Evolutionary conservation across 2,113 vertebrate species (phyloP).

Genomic region (Maylandia zebra): DNA sequence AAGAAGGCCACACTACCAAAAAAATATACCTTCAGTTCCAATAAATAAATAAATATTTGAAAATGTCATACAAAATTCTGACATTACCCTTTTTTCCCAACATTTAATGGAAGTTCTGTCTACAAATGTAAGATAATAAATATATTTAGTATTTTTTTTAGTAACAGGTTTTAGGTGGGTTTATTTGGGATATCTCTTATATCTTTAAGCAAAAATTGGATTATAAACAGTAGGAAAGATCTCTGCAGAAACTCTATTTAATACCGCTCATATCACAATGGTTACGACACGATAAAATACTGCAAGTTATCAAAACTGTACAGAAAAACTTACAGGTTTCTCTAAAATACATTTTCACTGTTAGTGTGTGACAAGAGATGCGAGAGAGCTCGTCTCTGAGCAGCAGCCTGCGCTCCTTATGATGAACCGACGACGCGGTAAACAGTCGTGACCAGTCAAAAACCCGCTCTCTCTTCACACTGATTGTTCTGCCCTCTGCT

Average conservation of each 20-base stretch:
- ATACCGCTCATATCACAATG: conserved; percentile 90
- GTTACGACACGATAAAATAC: conserved; percentile 95
- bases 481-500: conserved; percentile 26
- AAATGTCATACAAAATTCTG: conserved; percentile 74
- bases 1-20: conserved; percentile 68
- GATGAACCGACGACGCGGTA: background rate
- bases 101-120: conserved; percentile 71
- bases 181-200: conserved; percentile 72
- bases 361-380: conserved; percentile 74
- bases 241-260: conserved; percentile 87
- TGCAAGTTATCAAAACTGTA: conserved; percentile 98
- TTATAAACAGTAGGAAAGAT: conserved; percentile 96
- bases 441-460: conserved; percentile 10
- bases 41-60: conserved; percentile 77
- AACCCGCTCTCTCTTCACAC: background rate
- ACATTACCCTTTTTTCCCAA: conserved; percentile 59
- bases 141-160: conserved; percentile 68
- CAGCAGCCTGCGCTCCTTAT: conserved; percentile 24
- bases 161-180: conserved; percentile 63
- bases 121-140: conserved; percentile 78
- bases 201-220: conserved; percentile 81
- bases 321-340: conserved; percentile 91
- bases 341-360: conserved; percentile 96
- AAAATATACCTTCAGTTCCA: conserved; percentile 63
- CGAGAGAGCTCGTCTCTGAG: conserved; percentile 7